phyloP scores from a whole-genome alignment of 2,113 vertebrate species.

The Murina feae region DNA sequence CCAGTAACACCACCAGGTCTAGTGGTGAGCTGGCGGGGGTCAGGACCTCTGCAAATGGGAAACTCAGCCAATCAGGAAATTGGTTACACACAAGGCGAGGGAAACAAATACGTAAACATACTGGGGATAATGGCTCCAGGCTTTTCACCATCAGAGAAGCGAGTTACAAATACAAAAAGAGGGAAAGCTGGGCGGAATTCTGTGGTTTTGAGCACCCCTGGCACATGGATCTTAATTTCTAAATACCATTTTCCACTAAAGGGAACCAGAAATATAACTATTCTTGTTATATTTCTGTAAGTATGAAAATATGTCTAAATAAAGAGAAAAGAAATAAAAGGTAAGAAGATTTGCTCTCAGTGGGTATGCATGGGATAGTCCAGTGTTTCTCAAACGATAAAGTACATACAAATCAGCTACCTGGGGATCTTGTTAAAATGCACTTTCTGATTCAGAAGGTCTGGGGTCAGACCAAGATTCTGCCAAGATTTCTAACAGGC shows the following conservation, averaged over 20 bases:
- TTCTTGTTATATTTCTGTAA: neutral
- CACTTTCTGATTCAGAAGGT: neutral
- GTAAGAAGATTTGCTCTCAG: neutral
- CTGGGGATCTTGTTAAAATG: neutral
- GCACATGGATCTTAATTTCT: neutral
- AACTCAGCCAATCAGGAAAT: neutral
- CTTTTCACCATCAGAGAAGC: neutral
- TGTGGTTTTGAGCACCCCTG: neutral
- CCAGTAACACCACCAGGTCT: neutral
- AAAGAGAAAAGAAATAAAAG: neutral
- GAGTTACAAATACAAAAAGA: neutral
- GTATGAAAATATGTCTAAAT: neutral
- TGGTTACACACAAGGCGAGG: neutral
- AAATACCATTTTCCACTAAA: neutral
- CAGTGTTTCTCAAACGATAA: neutral
- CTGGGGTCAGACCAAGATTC: neutral
- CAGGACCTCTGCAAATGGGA: neutral
- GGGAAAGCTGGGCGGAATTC: neutral
- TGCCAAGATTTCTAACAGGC: neutral
- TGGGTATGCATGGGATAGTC: neutral
- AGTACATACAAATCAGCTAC: neutral
- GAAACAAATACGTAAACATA: neutral
- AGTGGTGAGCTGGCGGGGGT: neutral
- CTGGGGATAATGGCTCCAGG: neutral
- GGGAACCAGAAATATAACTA: neutral